phyloP scores from a whole-genome alignment of 1,140 invertebrate species.

The Trichonephila inaurata region DNA sequence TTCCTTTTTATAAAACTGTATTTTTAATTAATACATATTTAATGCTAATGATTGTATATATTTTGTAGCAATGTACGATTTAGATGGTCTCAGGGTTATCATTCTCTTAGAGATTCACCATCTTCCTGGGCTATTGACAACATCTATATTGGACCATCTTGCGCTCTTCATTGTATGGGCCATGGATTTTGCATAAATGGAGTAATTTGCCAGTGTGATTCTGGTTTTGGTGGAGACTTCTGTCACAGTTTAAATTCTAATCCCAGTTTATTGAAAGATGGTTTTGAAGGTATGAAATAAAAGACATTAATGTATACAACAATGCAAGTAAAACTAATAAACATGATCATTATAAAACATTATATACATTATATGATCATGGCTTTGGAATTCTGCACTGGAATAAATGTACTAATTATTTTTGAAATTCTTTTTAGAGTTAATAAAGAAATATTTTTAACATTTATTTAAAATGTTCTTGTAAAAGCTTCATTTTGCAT shows the following conservation, averaged over 20 bases:
- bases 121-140: slow-evolving; percentile 82
- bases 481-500: too few relatives aligned
- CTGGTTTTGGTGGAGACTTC: slow-evolving; percentile 79
- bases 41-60: neutral
- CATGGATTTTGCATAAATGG: slow-evolving; percentile 81
- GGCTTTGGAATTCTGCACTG: too few relatives aligned
- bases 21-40: too few relatives aligned
- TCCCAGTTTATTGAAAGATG: slow-evolving; percentile 80
- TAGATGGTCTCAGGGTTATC: slow-evolving; percentile 82
- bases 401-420: too few relatives aligned
- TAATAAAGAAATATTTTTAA: too few relatives aligned
- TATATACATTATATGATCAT: too few relatives aligned
- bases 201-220: slow-evolving; percentile 81
- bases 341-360: too few relatives aligned
- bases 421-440: too few relatives aligned
- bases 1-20: too few relatives aligned
- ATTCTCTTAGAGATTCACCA: slow-evolving; percentile 79
- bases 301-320: too few relatives aligned
- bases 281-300: slow-evolving; percentile 79
- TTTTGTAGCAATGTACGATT: slow-evolving; percentile 80
- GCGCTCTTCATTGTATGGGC: slow-evolving; percentile 81
- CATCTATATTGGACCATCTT: slow-evolving; percentile 82
- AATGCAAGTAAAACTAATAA: too few relatives aligned
- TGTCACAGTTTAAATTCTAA: slow-evolving; percentile 78
- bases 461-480: too few relatives aligned